phyloP scores from a whole-genome alignment of 2,797 vertebrate species.

The Miichthys miiuy region DNA sequence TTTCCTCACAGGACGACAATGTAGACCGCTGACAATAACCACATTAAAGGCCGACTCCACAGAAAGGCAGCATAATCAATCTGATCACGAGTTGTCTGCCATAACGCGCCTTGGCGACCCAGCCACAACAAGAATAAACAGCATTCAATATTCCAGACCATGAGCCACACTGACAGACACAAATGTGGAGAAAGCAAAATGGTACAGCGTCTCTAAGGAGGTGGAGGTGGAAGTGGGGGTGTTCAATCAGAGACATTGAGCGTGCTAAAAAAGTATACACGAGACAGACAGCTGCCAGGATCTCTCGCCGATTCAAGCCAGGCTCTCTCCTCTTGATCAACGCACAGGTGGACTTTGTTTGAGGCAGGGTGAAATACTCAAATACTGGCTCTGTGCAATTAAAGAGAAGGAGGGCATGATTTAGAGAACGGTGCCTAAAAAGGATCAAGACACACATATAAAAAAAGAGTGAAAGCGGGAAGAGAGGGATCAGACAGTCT shows the following conservation, averaged over 20 bases:
- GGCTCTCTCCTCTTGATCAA: slow-evolving; percentile 29
- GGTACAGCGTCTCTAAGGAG: slow-evolving; percentile 27
- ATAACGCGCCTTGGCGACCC: slow-evolving; percentile 65
- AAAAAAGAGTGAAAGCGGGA: slow-evolving; percentile 40
- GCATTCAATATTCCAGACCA: slow-evolving; percentile 72
- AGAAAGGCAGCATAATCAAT: slow-evolving; percentile 65
- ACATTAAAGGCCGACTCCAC: slow-evolving; percentile 51
- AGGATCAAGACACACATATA: slow-evolving; percentile 15
- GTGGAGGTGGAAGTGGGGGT: background rate
- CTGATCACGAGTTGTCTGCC: slow-evolving; percentile 75
- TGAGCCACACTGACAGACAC: slow-evolving; percentile 54
- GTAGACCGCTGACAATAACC: slow-evolving; percentile 60
- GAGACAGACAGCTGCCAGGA: slow-evolving; percentile 49
- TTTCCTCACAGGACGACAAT: slow-evolving; percentile 30
- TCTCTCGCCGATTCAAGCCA: slow-evolving; percentile 15
- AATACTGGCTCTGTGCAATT: slow-evolving; percentile 1
- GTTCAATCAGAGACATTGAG: slow-evolving; percentile 18
- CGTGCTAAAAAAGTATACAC: slow-evolving; percentile 44
- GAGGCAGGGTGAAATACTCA: slow-evolving; percentile 42
- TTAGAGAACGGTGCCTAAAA: slow-evolving; percentile 11
- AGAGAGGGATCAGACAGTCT: slow-evolving; percentile 65
- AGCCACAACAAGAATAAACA: slow-evolving; percentile 73
- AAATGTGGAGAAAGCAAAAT: slow-evolving; percentile 29
- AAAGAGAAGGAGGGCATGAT: slow-evolving; percentile 3
- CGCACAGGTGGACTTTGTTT: slow-evolving; percentile 79